These are phyloP conservation scores for Coregonus clupeaformis DNA, from an alignment of 2,113 vertebrate species.

Conservation along the genomic window DNA sequence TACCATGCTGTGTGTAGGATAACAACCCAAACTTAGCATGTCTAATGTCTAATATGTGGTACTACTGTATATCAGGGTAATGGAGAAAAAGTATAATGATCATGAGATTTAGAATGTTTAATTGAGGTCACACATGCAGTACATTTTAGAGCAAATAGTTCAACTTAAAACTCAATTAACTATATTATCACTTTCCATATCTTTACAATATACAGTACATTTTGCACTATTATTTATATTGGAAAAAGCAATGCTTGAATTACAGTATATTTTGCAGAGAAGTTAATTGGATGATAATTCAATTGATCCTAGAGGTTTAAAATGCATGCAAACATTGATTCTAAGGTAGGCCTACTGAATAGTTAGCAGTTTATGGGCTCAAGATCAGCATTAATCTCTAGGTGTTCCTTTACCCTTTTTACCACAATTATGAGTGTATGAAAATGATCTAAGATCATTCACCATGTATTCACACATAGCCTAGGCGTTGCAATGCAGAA, in stretches of 20 bases:
- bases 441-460: neutral
- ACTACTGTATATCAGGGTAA: neutral
- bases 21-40: no score
- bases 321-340: constrained; percentile 14
- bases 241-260: constrained; percentile 56
- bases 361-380: neutral
- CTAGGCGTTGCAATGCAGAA: no score
- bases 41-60: neutral
- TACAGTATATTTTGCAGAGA: neutral
- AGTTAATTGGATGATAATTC: neutral
- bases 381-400: neutral
- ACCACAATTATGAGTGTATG: neutral
- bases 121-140: constrained; percentile 18
- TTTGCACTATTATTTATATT: constrained; percentile 88
- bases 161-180: constrained; percentile 84
- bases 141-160: constrained; percentile 84
- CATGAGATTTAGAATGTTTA: constrained; percentile 27
- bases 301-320: neutral
- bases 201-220: constrained; percentile 82
- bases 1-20: neutral
- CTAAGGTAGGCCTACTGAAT: neutral
- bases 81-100: constrained; percentile 1
- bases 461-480: neutral
- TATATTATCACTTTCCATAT: constrained; percentile 83
- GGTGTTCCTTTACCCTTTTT: neutral